phyloP scores from a whole-genome alignment of 2,113 vertebrate genomes.

The Bombycilla garrulus region DNA sequence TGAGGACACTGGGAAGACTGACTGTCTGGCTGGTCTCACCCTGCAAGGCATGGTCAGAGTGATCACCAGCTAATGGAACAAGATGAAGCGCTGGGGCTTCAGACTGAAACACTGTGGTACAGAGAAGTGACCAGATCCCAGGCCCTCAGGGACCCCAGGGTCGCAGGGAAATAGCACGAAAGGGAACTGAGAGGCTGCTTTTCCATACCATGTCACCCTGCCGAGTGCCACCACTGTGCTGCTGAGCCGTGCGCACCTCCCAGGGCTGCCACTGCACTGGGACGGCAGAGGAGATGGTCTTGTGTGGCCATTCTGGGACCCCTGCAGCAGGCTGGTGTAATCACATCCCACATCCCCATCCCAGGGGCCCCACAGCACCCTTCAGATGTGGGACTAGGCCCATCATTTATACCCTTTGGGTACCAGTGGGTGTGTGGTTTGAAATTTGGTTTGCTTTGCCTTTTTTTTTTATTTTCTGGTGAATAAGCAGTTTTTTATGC shows the following conservation, averaged over 20 bases:
- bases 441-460: background rate
- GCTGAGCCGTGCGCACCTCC: background rate
- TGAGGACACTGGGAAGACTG: background rate
- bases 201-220: background rate
- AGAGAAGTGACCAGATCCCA: background rate
- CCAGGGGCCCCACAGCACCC: background rate
- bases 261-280: rapidly evolving
- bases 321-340: background rate
- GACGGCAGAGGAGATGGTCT: background rate
- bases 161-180: background rate
- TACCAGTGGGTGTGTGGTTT: rapidly evolving
- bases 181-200: background rate
- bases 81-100: background rate
- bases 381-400: background rate
- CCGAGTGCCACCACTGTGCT: background rate
- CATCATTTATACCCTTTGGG: background rate
- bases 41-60: background rate
- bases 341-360: background rate
- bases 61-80: background rate
- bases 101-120: rapidly evolving
- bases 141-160: background rate
- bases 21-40: background rate
- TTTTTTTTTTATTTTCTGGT: background rate
- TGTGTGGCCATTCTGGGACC: rapidly evolving
- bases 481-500: background rate